Percentiles rank a stretch among this genome's conserved stretches.
Conservation (phyloP, 92 coral and sea anemone genomes). For the Zoanthus sansibaricus region DNA sequence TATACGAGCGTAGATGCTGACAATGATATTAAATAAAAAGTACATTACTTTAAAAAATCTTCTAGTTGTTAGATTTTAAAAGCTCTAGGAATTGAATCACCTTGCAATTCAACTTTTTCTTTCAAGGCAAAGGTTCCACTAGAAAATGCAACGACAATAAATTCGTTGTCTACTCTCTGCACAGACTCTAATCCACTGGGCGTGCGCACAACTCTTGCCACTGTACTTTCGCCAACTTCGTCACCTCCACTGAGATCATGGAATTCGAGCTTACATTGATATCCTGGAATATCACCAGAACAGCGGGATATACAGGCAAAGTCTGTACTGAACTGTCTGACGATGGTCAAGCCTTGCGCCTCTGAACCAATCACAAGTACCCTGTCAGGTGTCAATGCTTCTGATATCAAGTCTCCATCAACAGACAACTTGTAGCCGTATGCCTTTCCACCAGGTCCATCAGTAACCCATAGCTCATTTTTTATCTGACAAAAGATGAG, state of each 20-base stretch:
- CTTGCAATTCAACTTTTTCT: conserved; percentile 73
- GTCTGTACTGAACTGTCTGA: conserved; percentile 84
- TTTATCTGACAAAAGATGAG: not conserved
- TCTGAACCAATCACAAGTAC: conserved; percentile 77
- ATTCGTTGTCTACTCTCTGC: conserved; percentile 67
- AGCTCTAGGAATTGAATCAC: conserved; percentile 3
- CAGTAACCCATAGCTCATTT: conserved; percentile 89
- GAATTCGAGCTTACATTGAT: conserved; percentile 94
- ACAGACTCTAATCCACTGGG: conserved; percentile 96
- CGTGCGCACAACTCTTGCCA: conserved; percentile 94
- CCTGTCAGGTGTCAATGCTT: conserved; percentile 68
- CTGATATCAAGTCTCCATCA: conserved; percentile 71
- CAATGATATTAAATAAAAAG: too few species aligned
- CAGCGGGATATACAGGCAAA: conserved; percentile 90
- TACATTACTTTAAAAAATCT: not conserved
- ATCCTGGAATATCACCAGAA: conserved; percentile 77
- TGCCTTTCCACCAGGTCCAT: conserved; percentile 72
- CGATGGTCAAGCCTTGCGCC: conserved; percentile 95
- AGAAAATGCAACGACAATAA: conserved; percentile 78
- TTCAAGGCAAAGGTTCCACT: conserved; percentile 92
- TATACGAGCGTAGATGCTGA: too few species aligned
- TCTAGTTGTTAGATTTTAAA: too few species aligned
- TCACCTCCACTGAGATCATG: conserved; percentile 76
- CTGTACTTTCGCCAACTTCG: conserved; percentile 78
- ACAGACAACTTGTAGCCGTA: conserved; percentile 82